These are phyloP conservation scores for Sturnira hondurensis DNA, from an alignment of 2,113 vertebrate genomes.

Conservation along the genomic window DNA sequence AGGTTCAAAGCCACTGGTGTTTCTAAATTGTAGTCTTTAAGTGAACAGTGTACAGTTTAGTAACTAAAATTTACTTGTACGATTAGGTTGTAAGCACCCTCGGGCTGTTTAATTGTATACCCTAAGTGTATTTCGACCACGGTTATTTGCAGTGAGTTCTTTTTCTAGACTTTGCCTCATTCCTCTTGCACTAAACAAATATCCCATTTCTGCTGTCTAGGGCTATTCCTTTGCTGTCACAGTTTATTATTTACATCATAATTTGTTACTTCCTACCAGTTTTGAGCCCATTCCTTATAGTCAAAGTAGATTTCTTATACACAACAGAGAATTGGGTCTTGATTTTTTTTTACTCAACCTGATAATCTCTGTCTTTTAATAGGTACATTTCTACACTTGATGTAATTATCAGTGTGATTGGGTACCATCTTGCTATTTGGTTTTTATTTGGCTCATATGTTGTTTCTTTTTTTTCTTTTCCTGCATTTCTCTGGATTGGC, in stretches of 20 bases:
- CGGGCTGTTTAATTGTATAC: not conserved
- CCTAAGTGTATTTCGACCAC: not conserved
- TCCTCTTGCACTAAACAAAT: not conserved
- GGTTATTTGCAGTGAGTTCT: not conserved
- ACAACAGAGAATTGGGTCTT: not conserved
- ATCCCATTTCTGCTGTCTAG: not conserved
- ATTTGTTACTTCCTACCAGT: not conserved
- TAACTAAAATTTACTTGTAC: not conserved
- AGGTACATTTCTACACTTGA: not conserved
- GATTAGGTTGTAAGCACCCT: not conserved
- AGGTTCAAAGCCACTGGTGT: not conserved
- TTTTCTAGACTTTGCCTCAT: not conserved
- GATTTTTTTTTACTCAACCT: not conserved
- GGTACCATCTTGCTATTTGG: not conserved
- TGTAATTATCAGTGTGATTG: not conserved
- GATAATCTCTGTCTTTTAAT: not conserved
- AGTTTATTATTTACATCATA: not conserved
- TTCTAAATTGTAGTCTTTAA: not conserved
- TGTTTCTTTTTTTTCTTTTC: not conserved
- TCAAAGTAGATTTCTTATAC: not conserved
- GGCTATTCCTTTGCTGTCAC: not conserved
- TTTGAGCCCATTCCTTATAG: not conserved
- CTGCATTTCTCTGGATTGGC: not conserved
- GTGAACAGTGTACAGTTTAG: not conserved
- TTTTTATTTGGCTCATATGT: not conserved